Evolutionary conservation across 35 echinoderm and acorn worm genomes (phyloP).

Genomic region (Holothuria glaberrima): DNA sequence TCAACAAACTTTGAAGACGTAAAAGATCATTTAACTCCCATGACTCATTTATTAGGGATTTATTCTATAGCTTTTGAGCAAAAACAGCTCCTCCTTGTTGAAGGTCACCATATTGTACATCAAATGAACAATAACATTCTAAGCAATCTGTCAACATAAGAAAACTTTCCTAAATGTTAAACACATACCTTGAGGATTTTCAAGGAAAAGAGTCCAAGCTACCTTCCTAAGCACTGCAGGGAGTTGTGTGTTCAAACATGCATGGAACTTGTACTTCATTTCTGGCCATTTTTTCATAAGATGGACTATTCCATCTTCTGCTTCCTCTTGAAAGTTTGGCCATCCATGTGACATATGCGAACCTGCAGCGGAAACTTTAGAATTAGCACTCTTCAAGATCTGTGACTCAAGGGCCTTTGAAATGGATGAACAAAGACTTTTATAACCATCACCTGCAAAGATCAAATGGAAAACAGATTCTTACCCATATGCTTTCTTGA

Average conservation of each 20-base stretch:
- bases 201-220: slow-evolving; percentile 72
- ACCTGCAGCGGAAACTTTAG: neutral
- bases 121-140: too few species aligned
- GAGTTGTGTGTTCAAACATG: slow-evolving; percentile 78
- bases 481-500: too few species aligned
- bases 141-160: too few species aligned
- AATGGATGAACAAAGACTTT: slow-evolving; percentile 33
- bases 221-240: slow-evolving; percentile 62
- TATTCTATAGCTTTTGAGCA: too few species aligned
- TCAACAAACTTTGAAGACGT: too few species aligned
- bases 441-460: slow-evolving; percentile 62
- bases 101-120: too few species aligned
- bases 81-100: too few species aligned
- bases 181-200: slow-evolving; percentile 78
- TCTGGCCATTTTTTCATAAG: slow-evolving; percentile 85
- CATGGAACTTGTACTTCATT: slow-evolving; percentile 80
- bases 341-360: neutral
- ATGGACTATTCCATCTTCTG: slow-evolving; percentile 57
- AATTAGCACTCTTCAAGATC: neutral
- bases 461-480: neutral
- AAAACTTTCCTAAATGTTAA: neutral
- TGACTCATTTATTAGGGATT: too few species aligned
- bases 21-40: too few species aligned
- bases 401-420: slow-evolving; percentile 12
- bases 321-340: slow-evolving; percentile 24